A percentile compares a stretch with the other conserved stretches of the same genome.
Conservation (phyloP, 2,113 vertebrate genomes). For the Corydoras sp. region DNA sequence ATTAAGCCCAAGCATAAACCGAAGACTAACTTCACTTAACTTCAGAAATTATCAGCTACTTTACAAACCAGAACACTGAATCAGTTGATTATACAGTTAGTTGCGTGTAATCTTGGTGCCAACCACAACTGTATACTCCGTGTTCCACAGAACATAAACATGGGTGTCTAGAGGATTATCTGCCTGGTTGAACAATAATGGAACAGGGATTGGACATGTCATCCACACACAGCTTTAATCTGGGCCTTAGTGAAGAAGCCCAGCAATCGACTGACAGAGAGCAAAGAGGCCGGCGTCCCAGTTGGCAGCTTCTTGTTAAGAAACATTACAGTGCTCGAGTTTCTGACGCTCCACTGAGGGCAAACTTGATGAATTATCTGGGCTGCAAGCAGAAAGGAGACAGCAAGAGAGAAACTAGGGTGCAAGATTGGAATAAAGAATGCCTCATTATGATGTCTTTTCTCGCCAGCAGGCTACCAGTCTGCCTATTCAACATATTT, state of each 20-base stretch:
- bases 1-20: no score
- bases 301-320: constrained; percentile 54
- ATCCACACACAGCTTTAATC: constrained; percentile 29
- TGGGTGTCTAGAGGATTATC: no score
- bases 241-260: constrained; percentile 45
- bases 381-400: constrained; percentile 37
- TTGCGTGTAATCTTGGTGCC: no score
- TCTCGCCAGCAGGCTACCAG: neutral
- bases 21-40: no score
- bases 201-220: neutral
- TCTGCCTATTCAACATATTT: constrained; percentile 8
- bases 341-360: constrained; percentile 56
- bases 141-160: no score
- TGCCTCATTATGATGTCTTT: constrained; percentile 38
- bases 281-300: constrained; percentile 54
- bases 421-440: constrained; percentile 31
- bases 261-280: constrained; percentile 49
- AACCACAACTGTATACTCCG: no score
- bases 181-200: no score
- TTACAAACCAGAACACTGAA: no score
- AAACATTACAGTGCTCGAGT: constrained; percentile 64
- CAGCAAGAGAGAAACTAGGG: neutral
- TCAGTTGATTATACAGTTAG: no score
- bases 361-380: constrained; percentile 55
- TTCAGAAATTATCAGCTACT: no score